Evolutionary conservation across 1,140 invertebrate species (phyloP).

Genomic region (Kradibia gibbosae): DNA sequence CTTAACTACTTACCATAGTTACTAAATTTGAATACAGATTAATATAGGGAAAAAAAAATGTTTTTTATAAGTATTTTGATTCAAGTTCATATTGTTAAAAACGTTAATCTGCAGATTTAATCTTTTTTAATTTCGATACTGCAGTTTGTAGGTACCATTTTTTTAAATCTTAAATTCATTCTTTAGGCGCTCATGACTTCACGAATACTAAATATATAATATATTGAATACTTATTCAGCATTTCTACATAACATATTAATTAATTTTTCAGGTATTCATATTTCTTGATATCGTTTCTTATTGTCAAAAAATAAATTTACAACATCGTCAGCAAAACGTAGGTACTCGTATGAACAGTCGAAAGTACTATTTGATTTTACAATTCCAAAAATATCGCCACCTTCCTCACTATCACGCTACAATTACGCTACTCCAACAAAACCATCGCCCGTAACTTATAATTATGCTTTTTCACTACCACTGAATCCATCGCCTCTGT

Average conservation of each 20-base stretch:
- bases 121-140: too few relatives aligned
- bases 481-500: constrained; percentile 42
- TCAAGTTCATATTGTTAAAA: too few relatives aligned
- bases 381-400: constrained; percentile 33
- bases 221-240: neutral
- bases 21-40: too few relatives aligned
- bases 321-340: constrained; percentile 54
- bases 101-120: too few relatives aligned
- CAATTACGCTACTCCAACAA: neutral
- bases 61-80: too few relatives aligned
- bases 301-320: constrained; percentile 37
- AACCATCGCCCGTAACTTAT: constrained; percentile 7
- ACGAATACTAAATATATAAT: too few relatives aligned
- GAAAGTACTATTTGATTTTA: constrained; percentile 54
- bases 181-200: too few relatives aligned
- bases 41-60: too few relatives aligned
- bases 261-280: constrained; percentile 52
- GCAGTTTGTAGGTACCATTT: too few relatives aligned
- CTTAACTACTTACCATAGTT: too few relatives aligned
- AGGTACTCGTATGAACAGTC: constrained; percentile 59
- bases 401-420: neutral
- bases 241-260: neutral
- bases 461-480: constrained; percentile 20
- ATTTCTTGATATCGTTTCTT: constrained; percentile 53
- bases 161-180: too few relatives aligned